phyloP scores from a whole-genome alignment of 1,140 invertebrate species.

The Ceratoteleas bidentatus region DNA sequence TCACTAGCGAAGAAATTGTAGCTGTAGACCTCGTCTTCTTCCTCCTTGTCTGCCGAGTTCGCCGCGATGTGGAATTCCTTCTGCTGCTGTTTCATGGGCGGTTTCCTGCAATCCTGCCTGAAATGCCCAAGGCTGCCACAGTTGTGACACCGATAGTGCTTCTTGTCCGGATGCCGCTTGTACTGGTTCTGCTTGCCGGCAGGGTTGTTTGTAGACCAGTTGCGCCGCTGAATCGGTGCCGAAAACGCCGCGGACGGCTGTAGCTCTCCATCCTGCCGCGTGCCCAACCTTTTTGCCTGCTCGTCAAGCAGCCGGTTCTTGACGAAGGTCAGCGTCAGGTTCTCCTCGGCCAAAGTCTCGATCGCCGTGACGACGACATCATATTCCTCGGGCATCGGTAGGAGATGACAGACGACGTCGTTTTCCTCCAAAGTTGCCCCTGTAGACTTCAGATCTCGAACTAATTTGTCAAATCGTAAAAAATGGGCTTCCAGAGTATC shows the following conservation, averaged over 20 bases:
- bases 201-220: background rate
- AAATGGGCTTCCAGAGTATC: constrained; percentile 25
- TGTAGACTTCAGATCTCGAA: constrained; percentile 41
- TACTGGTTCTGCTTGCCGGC: no score
- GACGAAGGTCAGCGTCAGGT: constrained; percentile 56
- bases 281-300: constrained; percentile 48
- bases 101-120: constrained; percentile 4
- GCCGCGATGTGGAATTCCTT: constrained; percentile 32
- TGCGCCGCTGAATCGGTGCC: background rate
- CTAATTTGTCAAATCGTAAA: constrained; percentile 58
- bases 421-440: constrained; percentile 13
- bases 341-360: constrained; percentile 55
- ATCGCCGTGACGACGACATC: constrained; percentile 49
- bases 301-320: constrained; percentile 64
- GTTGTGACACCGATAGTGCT: background rate
- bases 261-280: background rate
- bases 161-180: background rate
- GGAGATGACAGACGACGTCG: constrained; percentile 15
- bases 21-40: constrained; percentile 16
- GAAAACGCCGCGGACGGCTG: background rate
- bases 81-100: background rate
- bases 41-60: background rate
- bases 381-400: constrained; percentile 36
- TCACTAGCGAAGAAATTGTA: background rate
- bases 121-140: constrained; percentile 11